These are phyloP conservation scores for Eurytoma adleriae DNA, from an alignment of 2,888 invertebrate genomes.

Conservation along the genomic window DNA sequence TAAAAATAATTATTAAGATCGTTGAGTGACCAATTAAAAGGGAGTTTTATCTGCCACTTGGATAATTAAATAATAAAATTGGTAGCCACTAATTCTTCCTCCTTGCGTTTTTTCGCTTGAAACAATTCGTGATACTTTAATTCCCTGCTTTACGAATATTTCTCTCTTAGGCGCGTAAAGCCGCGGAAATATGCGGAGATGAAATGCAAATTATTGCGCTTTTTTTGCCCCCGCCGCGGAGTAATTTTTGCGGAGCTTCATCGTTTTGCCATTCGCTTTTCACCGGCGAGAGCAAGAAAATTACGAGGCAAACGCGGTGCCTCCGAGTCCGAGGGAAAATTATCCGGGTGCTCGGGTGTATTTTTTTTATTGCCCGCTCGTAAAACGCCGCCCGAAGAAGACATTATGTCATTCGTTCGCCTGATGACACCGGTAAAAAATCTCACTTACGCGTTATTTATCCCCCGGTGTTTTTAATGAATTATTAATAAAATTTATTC, in stretches of 20 bases:
- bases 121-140: not conserved
- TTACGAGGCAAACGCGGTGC: slow-evolving; percentile 23
- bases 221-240: too few species aligned
- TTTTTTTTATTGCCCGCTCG: slow-evolving; percentile 33
- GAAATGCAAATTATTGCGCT: slow-evolving; percentile 18
- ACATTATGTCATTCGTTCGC: slow-evolving; percentile 40
- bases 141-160: not conserved
- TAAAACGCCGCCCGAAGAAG: slow-evolving; percentile 43
- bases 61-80: too few species aligned
- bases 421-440: slow-evolving; percentile 19
- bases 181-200: slow-evolving; percentile 8
- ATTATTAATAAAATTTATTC: slow-evolving; percentile 4
- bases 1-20: too few species aligned
- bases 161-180: not conserved
- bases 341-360: slow-evolving; percentile 30
- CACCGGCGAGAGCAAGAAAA: not conserved
- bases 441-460: not conserved
- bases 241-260: not conserved
- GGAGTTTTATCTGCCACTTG: not conserved
- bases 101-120: not conserved
- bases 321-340: slow-evolving; percentile 21
- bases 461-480: not conserved
- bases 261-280: slow-evolving; percentile 10
- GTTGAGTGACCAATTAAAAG: too few species aligned
- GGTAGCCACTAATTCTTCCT: too few species aligned